phyloP scores from a whole-genome alignment of 2,797 vertebrate genomes.

The Lophotriccus pileatus region DNA sequence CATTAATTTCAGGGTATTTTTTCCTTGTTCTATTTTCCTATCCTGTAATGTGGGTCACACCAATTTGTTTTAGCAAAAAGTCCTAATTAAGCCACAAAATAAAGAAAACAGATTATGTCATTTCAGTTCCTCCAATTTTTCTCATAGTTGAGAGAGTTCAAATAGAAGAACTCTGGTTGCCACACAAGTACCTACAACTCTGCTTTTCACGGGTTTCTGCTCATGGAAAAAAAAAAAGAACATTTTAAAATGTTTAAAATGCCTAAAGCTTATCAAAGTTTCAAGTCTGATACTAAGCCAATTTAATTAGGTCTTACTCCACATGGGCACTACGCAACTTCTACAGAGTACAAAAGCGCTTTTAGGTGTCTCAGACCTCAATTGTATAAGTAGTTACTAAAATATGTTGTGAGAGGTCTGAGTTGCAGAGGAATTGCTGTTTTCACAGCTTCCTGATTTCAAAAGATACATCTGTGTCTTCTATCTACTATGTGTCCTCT shows the following conservation, averaged over 20 bases:
- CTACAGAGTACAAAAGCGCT: not conserved
- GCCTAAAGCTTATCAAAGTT: not conserved
- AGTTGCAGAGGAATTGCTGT: not conserved
- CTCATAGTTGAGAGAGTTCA: not conserved
- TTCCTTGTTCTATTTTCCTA: conserved; percentile 26
- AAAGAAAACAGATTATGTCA: not conserved
- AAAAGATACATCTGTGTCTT: not conserved
- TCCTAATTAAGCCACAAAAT: conserved; percentile 12
- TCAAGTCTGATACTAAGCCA: not conserved
- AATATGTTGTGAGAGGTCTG: not conserved
- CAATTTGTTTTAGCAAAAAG: conserved; percentile 21
- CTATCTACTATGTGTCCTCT: not conserved
- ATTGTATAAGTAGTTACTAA: not conserved
- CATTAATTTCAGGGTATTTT: conserved; percentile 17
- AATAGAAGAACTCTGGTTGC: not conserved
- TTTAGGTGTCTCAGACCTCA: not conserved
- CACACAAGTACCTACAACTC: not conserved
- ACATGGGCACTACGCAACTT: not conserved
- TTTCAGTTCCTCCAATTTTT: not conserved
- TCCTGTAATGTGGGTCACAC: conserved; percentile 18
- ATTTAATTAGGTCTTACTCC: not conserved
- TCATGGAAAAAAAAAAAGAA: not conserved
- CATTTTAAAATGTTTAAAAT: not conserved
- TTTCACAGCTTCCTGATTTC: not conserved
- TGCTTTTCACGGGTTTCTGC: not conserved